Evolutionary conservation across 2,797 vertebrate species (phyloP).

Genomic region (Alectoris magna): DNA sequence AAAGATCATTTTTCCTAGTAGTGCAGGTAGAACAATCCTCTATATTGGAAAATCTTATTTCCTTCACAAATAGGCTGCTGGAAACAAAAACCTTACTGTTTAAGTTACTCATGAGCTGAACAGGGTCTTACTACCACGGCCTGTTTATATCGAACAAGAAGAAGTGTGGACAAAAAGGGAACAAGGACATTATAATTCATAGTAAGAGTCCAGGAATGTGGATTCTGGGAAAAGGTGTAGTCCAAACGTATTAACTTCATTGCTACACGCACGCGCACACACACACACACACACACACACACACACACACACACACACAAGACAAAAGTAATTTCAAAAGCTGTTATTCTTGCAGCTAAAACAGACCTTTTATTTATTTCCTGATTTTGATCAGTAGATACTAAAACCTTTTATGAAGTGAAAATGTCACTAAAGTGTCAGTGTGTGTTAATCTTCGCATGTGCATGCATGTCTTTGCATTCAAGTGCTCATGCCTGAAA

Average conservation of each 20-base stretch:
- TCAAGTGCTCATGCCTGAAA: not conserved
- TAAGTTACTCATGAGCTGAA: not conserved
- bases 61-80: not conserved
- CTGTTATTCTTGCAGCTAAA: not conserved
- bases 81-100: fast-evolving
- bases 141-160: not conserved
- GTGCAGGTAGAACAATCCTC: not conserved
- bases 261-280: too few relatives aligned
- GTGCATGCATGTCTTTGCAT: not conserved
- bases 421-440: not conserved
- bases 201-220: not conserved
- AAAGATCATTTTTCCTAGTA: not conserved
- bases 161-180: not conserved
- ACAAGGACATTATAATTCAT: not conserved
- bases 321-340: not conserved
- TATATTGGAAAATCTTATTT: not conserved
- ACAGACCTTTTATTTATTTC: not conserved
- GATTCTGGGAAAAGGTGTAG: not conserved
- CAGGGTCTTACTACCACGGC: not conserved
- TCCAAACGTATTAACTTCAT: not conserved
- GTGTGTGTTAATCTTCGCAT: fast-evolving
- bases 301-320: not conserved
- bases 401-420: not conserved
- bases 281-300: too few relatives aligned
- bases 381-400: not conserved